Evolutionary conservation across 2,797 vertebrate genomes (phyloP), one percentile per base, ranked within the genome.

Genomic region (Distichodus sexfasciatus): DNA sequence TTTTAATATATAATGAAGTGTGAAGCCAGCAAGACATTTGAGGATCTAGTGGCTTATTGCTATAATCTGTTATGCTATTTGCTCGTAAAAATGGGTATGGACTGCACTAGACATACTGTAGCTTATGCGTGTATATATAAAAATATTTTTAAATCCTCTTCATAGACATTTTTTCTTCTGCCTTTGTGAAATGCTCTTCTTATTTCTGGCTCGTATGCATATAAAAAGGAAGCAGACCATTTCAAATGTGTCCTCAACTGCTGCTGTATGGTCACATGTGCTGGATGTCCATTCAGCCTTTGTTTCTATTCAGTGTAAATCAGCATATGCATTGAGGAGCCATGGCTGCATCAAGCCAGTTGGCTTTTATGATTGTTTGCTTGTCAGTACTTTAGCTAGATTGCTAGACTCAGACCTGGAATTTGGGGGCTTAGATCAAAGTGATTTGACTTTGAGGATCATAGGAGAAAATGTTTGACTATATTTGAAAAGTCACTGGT

Each of bases 251-350:
- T 26, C 26, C 31, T 55, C 48, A 12, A n/a, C 44, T 40, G 60
- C 69, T 57, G 4, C 40, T 47, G 40, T 46, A 24, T 17, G 28
- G 38, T 11, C 40, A 21, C 23, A 23, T 41, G 48, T 35, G n/a
- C 43, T 50, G 43, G 23, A 11, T 40, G 51, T 64, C 51, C 41
- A 48, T 46, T 12, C 41, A 50, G 53, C 38, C 69, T 50, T 66
- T 58, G 69, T 72, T 50, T 65, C 64, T 35, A 4, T 50, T 59
- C 69, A 59, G 14, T 43, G 17, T 47, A 59, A 72, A 72, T 65
- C 61, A 58, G 61, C 61, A 50, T 65, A 71, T 71, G 31, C 53
- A 44, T 47, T 40, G 61, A 71, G 51, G 19, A 8, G 50, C 21
- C 54, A 23, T 36, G 47, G 40, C 36, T 54, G 47, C 28, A 40